Evolutionary conservation across 2,888 invertebrate genomes (phyloP).

Genomic region (Caenorhabditis panamensis): DNA sequence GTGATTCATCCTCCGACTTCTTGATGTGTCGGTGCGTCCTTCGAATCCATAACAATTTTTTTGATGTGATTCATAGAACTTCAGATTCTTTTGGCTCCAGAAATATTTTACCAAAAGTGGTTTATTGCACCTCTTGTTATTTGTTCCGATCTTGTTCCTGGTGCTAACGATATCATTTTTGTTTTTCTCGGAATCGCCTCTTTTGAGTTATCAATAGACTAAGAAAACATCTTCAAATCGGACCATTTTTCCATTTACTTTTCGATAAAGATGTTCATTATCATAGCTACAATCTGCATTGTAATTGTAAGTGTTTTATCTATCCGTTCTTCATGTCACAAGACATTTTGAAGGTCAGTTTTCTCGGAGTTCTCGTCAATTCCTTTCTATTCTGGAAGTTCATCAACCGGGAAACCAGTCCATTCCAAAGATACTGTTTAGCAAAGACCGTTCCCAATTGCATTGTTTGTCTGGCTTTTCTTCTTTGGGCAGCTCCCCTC

Average conservation of each 20-base stretch:
- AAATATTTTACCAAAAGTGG: too few relatives aligned
- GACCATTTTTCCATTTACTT: too few relatives aligned
- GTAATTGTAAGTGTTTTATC: conserved; percentile 5
- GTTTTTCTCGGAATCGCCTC: too few relatives aligned
- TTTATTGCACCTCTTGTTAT: too few relatives aligned
- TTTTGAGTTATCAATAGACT: too few relatives aligned
- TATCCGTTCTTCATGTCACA: background rate
- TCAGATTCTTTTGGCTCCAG: too few relatives aligned
- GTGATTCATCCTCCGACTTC: background rate
- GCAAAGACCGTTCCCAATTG: conserved; percentile 45
- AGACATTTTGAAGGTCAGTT: conserved; percentile 7
- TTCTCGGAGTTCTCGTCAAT: conserved; percentile 25
- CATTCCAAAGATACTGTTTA: conserved; percentile 40
- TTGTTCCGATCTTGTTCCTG: too few relatives aligned
- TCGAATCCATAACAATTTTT: too few relatives aligned
- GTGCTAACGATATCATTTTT: too few relatives aligned
- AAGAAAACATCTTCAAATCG: too few relatives aligned
- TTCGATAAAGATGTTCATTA: background rate
- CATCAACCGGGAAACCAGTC: too few relatives aligned
- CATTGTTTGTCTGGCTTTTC: conserved; percentile 24
- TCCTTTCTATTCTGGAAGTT: conserved; percentile 32
- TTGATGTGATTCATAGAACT: too few relatives aligned
- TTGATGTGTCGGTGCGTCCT: background rate
- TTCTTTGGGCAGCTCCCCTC: conserved; percentile 41
- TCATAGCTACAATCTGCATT: background rate